Base-by-base conservation (phyloP, 1,140 invertebrate species). In the Bemisia tabaci region DNA sequence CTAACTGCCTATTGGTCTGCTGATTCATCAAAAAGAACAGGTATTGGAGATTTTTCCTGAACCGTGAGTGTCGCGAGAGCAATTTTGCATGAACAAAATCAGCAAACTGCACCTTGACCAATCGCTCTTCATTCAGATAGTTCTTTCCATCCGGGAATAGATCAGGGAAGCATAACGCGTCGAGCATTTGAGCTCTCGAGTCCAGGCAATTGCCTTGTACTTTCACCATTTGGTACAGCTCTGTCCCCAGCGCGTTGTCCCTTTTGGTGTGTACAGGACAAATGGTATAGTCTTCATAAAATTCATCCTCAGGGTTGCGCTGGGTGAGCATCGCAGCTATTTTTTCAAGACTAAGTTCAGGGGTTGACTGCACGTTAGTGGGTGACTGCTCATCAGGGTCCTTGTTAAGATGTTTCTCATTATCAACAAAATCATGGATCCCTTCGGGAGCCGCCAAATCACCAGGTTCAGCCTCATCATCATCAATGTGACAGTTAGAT, bases 131-230 rank as follows among this genome's bases (percentile, higher is more conserved):
- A 65, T 69, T 60, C 63, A 75, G 74, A 1, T 73, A 73, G 68
- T 72, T 70, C 63, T 27, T 66, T 11, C 72, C 73, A 23, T 69
- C 69, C 1, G 72, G 71, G 68, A 69, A 75, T 33, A 73, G 65
- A 70, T 76, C 70, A 17, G 74, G 72, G 67, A 73, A 76, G 71
- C 72, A 76, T 68, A 69, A 70, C 64, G 73, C 60, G 72, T 76
- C 73, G 60, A 72, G 67, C 63, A 26, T 9, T 48, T 73, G 65
- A 17, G 66, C 26, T 26, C 62, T 24, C n/a, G n/a, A n/a, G n/a
- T n/a, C n/a, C n/a, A n/a, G n/a, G n/a, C n/a, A n/a, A 58, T 27
- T 24, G n/a, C 71, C 72, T 25, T 71, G 65, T 22, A 74, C 61
- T 70, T 73, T 73, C 12, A 75, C 24, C 70, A 74, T 74, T 70